Percentiles rank a stretch among this genome's conserved stretches.
Conservation (phyloP, 2,113 vertebrate genomes). For the Donacobius atricapilla region DNA sequence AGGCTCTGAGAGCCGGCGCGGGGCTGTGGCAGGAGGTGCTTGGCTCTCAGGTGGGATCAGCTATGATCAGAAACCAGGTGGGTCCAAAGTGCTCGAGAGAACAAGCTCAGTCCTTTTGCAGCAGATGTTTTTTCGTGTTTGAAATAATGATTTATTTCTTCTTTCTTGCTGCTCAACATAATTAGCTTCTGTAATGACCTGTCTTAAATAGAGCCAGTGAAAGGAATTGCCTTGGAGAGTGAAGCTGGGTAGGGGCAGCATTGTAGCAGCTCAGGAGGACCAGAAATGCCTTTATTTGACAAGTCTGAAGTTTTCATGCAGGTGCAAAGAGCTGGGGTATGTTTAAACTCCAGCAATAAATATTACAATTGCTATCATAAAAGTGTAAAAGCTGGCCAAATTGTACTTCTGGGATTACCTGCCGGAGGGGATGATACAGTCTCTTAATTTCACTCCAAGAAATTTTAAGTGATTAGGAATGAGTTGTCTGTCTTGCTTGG, state of each 20-base stretch:
- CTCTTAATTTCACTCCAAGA: not conserved
- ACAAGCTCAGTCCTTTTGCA: not conserved
- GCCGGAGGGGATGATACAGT: not conserved
- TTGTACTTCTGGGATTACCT: not conserved
- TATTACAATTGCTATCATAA: not conserved
- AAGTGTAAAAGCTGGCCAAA: not conserved
- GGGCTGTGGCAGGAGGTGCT: not conserved
- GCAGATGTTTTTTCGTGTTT: not conserved
- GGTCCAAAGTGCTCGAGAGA: not conserved
- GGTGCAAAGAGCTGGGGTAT: not conserved
- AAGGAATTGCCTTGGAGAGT: not conserved
- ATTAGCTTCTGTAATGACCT: not conserved
- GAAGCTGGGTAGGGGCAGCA: not conserved
- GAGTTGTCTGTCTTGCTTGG: not conserved
- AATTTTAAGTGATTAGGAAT: not conserved
- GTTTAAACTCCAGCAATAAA: not conserved
- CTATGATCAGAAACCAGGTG: not conserved
- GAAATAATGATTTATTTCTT: not conserved
- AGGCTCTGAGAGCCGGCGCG: rapidly evolving
- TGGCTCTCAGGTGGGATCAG: not conserved
- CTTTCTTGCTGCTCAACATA: not conserved
- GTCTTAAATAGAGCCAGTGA: not conserved
- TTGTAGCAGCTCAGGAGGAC: not conserved
- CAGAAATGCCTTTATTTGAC: not conserved
- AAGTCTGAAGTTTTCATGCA: not conserved